phyloP scores from a whole-genome alignment of 2,888 invertebrate species.

The Sinelater perroti region DNA sequence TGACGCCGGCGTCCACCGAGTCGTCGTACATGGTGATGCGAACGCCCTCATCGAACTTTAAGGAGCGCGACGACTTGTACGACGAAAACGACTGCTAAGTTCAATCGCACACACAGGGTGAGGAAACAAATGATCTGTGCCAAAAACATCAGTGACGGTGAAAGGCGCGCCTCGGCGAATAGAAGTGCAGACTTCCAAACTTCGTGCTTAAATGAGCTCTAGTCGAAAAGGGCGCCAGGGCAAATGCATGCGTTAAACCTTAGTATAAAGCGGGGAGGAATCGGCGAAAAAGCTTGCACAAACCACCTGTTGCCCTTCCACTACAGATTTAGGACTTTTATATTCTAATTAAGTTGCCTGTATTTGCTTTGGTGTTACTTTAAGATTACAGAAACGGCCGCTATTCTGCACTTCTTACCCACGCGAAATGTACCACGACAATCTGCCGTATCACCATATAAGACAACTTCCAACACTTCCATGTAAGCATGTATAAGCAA shows the following conservation, averaged over 20 bases:
- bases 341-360: slow-evolving; percentile 18
- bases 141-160: slow-evolving; percentile 15
- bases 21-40: slow-evolving; percentile 56
- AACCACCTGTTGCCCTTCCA: slow-evolving; percentile 34
- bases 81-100: slow-evolving; percentile 57
- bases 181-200: neutral
- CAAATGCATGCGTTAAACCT: slow-evolving; percentile 20
- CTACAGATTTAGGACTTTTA: slow-evolving; percentile 21
- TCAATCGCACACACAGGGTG: slow-evolving; percentile 18
- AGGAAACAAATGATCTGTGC: slow-evolving; percentile 17
- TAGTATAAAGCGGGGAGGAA: too few species aligned
- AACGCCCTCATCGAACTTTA: slow-evolving; percentile 56
- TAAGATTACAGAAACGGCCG: too few species aligned
- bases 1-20: slow-evolving; percentile 57
- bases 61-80: slow-evolving; percentile 53
- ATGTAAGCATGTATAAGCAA: too few species aligned
- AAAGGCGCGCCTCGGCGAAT: slow-evolving; percentile 1
- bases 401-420: too few species aligned
- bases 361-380: slow-evolving; percentile 19
- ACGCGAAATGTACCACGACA: slow-evolving; percentile 6
- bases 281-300: slow-evolving; percentile 23
- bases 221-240: too few species aligned
- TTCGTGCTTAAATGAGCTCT: slow-evolving; percentile 20
- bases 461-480: too few species aligned
- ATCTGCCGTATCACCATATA: too few species aligned